These are phyloP conservation scores for Morpho achilles DNA, from an alignment of 2,888 invertebrate species.

Conservation along the genomic window DNA sequence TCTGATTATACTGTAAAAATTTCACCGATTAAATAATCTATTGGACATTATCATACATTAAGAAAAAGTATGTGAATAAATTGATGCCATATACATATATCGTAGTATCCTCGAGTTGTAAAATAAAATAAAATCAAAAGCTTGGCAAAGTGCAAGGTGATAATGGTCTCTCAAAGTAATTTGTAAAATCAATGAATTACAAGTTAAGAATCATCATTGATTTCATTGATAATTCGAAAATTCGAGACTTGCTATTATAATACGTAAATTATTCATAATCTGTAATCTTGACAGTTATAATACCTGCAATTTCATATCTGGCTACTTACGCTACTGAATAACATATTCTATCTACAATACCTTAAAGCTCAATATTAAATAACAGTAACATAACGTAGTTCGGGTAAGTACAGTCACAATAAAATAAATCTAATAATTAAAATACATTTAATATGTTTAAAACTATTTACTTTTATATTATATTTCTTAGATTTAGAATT, in stretches of 20 bases:
- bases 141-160: neutral
- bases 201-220: constrained; percentile 2
- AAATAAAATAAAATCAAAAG: neutral
- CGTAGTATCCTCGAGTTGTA: no score
- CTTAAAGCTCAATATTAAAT: constrained; percentile 7
- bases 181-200: constrained; percentile 6
- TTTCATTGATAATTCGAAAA: constrained; percentile 13
- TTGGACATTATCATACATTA: neutral
- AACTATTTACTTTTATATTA: no score
- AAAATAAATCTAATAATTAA: neutral
- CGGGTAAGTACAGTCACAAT: neutral
- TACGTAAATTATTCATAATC: constrained; percentile 12
- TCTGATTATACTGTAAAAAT: constrained; percentile 6
- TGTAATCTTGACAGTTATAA: constrained; percentile 13
- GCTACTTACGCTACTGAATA: constrained; percentile 27
- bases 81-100: no score
- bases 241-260: constrained; percentile 10
- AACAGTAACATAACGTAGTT: neutral
- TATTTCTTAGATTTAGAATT: no score
- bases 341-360: neutral
- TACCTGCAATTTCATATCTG: constrained; percentile 21
- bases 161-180: neutral
- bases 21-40: neutral
- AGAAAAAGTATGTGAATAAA: neutral
- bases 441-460: no score